These are phyloP conservation scores for Gila robusta DNA, from an alignment of 2,797 vertebrate genomes.

Conservation along the genomic window DNA sequence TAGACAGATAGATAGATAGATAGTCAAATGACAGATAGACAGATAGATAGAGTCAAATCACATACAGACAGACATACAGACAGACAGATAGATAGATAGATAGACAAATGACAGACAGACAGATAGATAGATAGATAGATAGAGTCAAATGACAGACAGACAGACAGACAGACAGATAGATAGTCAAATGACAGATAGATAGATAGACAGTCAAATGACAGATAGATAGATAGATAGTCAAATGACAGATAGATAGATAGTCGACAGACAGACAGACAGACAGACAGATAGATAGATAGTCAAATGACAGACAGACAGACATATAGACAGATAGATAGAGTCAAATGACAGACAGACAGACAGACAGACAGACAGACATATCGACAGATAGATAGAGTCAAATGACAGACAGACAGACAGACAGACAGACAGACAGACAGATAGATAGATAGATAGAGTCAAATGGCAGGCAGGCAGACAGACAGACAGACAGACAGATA, in stretches of 20 bases:
- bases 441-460: no score
- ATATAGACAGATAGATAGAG: not conserved
- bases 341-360: no score
- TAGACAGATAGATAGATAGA: no score
- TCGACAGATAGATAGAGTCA: not conserved
- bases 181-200: not conserved
- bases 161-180: no score
- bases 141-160: no score
- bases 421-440: no score
- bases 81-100: not conserved
- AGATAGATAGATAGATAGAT: no score
- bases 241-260: no score
- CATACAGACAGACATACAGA: no score
- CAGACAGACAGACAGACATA: not conserved
- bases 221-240: not conserved
- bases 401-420: no score
- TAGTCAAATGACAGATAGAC: not conserved
- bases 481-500: not conserved
- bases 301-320: not conserved
- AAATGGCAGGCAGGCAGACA: not conserved
- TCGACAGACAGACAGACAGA: not conserved
- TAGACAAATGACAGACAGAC: not conserved
- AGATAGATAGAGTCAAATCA: not conserved
- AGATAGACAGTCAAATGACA: accelerated
- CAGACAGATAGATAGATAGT: no score